phyloP scores from a whole-genome alignment of 1,140 invertebrate genomes.

The Drosophila arizonae region DNA sequence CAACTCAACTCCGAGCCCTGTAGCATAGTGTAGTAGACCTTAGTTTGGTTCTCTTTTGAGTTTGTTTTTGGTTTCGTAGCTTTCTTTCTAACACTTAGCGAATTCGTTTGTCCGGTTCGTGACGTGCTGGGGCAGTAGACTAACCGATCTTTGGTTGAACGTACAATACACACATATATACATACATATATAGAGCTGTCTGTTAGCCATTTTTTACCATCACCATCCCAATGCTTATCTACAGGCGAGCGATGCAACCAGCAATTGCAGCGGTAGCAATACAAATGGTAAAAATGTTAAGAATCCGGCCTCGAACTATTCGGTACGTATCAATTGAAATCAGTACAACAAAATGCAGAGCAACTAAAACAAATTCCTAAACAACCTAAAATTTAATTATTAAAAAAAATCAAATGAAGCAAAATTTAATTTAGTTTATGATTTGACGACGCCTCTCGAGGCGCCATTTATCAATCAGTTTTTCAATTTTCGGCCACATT shows the following conservation, averaged over 20 bases:
- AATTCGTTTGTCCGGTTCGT: constrained; percentile 18
- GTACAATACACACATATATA: background rate
- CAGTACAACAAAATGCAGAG: constrained; percentile 66
- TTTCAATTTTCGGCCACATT: constrained; percentile 61
- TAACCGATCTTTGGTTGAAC: constrained; percentile 48
- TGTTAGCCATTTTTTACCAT: constrained; percentile 77
- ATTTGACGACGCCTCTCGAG: constrained; percentile 11
- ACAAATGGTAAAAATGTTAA: constrained; percentile 78
- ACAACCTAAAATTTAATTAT: constrained; percentile 34
- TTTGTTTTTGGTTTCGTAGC: background rate
- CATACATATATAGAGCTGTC: constrained; percentile 47
- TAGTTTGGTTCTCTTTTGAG: background rate
- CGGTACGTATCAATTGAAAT: constrained; percentile 83
- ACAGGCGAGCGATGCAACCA: constrained; percentile 82
- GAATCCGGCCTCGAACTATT: constrained; percentile 82
- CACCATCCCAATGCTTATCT: constrained; percentile 75
- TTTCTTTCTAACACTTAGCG: constrained; percentile 16
- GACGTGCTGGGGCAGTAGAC: constrained; percentile 39
- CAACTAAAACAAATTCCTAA: constrained; percentile 32
- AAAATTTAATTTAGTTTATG: constrained; percentile 39
- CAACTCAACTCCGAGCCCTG: background rate
- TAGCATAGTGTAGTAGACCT: background rate
- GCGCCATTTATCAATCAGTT: constrained; percentile 9
- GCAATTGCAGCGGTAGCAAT: constrained; percentile 66
- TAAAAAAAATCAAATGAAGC: constrained; percentile 2